Evolutionary conservation across 2,888 invertebrate genomes (phyloP).

Genomic region (Junonia oenone): DNA sequence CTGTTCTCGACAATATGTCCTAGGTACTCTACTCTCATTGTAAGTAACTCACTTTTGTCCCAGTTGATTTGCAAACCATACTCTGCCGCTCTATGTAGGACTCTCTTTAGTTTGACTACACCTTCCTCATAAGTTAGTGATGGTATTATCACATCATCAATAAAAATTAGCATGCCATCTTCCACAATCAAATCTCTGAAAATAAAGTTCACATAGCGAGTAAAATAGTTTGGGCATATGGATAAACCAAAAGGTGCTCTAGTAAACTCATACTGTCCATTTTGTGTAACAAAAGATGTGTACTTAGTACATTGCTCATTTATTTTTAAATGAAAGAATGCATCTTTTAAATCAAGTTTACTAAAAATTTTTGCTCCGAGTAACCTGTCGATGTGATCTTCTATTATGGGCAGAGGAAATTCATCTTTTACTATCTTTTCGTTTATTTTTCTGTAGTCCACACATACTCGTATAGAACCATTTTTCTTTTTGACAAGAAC

Average conservation of each 20-base stretch:
- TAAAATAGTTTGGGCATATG: constrained; percentile 45
- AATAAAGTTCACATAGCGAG: constrained; percentile 36
- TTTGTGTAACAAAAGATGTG: neutral
- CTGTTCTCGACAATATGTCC: constrained; percentile 28
- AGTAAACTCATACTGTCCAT: constrained; percentile 50
- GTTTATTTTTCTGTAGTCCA: constrained; percentile 50
- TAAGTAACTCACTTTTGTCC: constrained; percentile 36
- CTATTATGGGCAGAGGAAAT: constrained; percentile 43
- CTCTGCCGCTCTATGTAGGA: constrained; percentile 18
- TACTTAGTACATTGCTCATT: constrained; percentile 31
- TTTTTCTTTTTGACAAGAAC: constrained; percentile 30
- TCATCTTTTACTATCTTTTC: constrained; percentile 41
- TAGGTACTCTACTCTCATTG: constrained; percentile 35
- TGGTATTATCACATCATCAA: constrained; percentile 33
- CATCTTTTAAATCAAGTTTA: constrained; percentile 38
- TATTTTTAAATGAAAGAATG: constrained; percentile 44
- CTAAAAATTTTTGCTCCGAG: constrained; percentile 29
- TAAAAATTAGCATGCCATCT: constrained; percentile 28
- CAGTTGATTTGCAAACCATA: constrained; percentile 27
- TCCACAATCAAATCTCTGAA: constrained; percentile 33
- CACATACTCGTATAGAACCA: constrained; percentile 35
- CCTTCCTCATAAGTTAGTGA: constrained; percentile 25
- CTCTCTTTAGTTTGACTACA: constrained; percentile 11
- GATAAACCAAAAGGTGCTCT: constrained; percentile 33
- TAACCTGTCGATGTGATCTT: constrained; percentile 50